Evolutionary conservation across 2,113 vertebrate species (phyloP).

Genomic region (Mus musculus): GRCm39 chr8:100311501-100312000

Average conservation of each 20-base stretch:
- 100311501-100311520: constrained; percentile 77
- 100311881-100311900: background rate
- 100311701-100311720: background rate
- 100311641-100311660: background rate
- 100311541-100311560: background rate
- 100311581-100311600: constrained; percentile 46
- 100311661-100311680: constrained; percentile 40
- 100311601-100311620: background rate
- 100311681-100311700: constrained; percentile 26
- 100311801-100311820: background rate
- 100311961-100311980: background rate
- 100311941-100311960: background rate
- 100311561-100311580: constrained; percentile 40
- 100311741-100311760: constrained; percentile 56
- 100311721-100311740: constrained; percentile 18
- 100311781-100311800: constrained; percentile 51
- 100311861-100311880: background rate
- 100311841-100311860: background rate
- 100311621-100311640: constrained; percentile 9
- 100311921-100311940: background rate
- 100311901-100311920: background rate
- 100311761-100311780: constrained; percentile 7
- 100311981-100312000: background rate
- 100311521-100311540: constrained; percentile 49
- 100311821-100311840: constrained; percentile 18